Base-by-base conservation (phyloP, 1,140 invertebrate genomes). In the Lutraria rhynchaena region DNA sequence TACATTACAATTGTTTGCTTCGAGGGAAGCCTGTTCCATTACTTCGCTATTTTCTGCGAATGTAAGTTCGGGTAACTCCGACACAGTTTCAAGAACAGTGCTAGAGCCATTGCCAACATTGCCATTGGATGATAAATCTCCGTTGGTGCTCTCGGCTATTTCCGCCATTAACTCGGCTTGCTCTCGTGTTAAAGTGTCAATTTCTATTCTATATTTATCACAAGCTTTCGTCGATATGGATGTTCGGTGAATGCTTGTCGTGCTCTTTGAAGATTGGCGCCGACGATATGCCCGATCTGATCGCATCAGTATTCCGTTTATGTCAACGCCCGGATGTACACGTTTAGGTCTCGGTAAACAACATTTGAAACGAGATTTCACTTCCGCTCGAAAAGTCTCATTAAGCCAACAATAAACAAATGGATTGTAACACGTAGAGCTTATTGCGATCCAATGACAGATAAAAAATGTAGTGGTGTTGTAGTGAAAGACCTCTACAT, bases 391-490 rank as follows among this genome's bases (percentile, higher is more conserved):
- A 65, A 89, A 89, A 31, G 74, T 82, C 44, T 87, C 85, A 82
- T 93, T 93, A n/a, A 94, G 75, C 89, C 93, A 90, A 65, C 92
- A 93, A 83, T 94, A 94, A 9, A 94, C 85, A 61, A 94, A 89
- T 0, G 93, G 93, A 80, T 94, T 94, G 74, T 91, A 92, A 61
- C 93, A 92, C 31, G 93, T 93, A 15, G 92, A 93, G 49, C 91
- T 93, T 90, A 94, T 93, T 1, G 93, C 93, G 24, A 93, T 88
- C 73, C 92, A 92, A 83, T 94, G 93, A 29, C 91, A 92, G n/a
- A 91, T 83, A 60, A 94, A 92, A 41, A 93, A 93, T 22, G 75
- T 83, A 27, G 77, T 86, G n/a, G 86, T 84, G 71, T 83, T 83
- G 63, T 88, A 84, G 27, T 76, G 44, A 65, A 85, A 84, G 17